Conservation (phyloP, 2,113 vertebrate species). For the Actinemys pallida region DNA sequence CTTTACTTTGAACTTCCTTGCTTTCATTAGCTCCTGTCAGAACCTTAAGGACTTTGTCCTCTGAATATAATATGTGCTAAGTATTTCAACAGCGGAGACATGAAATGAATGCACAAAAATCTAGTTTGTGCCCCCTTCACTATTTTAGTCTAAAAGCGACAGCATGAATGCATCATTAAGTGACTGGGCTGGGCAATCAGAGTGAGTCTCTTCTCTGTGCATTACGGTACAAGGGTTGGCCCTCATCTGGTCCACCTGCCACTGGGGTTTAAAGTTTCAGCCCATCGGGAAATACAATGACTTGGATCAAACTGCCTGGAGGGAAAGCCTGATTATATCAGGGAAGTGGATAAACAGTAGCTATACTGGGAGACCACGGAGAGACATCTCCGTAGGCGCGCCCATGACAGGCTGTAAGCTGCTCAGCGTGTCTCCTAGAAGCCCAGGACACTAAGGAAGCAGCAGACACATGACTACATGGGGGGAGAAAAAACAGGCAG, state of each 20-base stretch:
- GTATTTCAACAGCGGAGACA: neutral
- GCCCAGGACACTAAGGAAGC: conserved; percentile 1
- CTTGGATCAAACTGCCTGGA: conserved; percentile 9
- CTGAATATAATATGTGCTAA: neutral
- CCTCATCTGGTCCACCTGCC: conserved; percentile 78
- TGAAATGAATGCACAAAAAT: neutral
- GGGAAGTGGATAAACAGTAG: neutral
- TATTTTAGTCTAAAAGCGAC: neutral
- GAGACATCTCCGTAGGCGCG: neutral
- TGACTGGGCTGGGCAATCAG: no score
- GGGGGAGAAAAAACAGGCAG: no score
- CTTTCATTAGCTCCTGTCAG: neutral
- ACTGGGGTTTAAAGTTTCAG: conserved; percentile 78
- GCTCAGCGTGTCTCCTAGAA: neutral
- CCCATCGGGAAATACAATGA: conserved; percentile 31
- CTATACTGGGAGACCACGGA: neutral
- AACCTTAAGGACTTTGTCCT: neutral
- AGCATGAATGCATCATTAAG: neutral
- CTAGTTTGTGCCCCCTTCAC: neutral
- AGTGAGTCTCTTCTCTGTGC: conserved; percentile 31
- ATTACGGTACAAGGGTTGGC: conserved; percentile 78
- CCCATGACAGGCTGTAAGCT: neutral
- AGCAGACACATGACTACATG: conserved; percentile 14
- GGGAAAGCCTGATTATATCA: neutral
- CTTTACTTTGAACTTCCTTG: neutral